Evolutionary conservation across 2,888 invertebrate species (phyloP).

Genomic region (Bembecia ichneumoniformis): DNA sequence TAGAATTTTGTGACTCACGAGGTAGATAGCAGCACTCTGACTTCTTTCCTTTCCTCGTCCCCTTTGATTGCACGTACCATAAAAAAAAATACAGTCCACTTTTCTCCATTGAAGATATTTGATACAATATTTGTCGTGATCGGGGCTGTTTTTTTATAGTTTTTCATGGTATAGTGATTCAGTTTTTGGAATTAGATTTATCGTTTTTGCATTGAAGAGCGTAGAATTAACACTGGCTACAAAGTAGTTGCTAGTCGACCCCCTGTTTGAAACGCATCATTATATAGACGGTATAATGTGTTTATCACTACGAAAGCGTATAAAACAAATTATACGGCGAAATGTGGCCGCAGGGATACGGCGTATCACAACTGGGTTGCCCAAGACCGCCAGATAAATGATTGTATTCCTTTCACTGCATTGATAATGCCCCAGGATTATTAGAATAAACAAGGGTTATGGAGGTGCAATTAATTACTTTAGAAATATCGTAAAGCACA

Average conservation of each 20-base stretch:
- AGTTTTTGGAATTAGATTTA: no score
- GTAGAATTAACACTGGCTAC: neutral
- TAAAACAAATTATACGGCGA: neutral
- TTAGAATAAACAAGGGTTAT: conserved; percentile 1
- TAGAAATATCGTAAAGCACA: no score
- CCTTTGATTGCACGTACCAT: no score
- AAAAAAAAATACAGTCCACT: no score
- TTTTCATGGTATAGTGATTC: no score
- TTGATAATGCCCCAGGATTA: conserved; percentile 4
- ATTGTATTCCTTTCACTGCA: conserved; percentile 7
- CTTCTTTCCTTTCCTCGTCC: no score
- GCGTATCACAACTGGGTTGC: conserved; percentile 4
- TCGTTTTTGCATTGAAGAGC: neutral
- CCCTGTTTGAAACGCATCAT: neutral
- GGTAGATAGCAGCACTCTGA: no score
- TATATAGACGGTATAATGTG: neutral
- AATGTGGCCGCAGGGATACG: neutral
- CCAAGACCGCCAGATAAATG: conserved; percentile 3
- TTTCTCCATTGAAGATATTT: no score
- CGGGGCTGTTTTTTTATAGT: no score
- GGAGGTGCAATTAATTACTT: conserved; percentile 4
- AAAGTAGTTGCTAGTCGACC: neutral
- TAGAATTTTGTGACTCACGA: no score
- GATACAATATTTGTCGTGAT: no score
- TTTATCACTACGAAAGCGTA: neutral